Conservation (phyloP, 1,140 invertebrate species). For the Limonius californicus region DNA sequence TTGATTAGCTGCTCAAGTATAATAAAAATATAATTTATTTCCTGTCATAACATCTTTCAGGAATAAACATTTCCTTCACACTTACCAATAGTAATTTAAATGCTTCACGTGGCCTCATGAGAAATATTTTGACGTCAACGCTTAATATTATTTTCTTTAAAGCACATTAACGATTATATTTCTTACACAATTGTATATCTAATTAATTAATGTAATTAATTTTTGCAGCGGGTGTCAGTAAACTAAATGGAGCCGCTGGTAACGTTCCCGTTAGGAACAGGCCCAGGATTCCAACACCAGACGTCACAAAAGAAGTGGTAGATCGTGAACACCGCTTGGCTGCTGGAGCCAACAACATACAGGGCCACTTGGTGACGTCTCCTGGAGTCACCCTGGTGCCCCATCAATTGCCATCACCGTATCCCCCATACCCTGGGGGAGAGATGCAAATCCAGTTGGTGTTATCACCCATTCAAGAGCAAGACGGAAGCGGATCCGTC, state of each 20-base stretch:
- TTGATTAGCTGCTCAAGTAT: too few relatives aligned
- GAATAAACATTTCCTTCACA: too few relatives aligned
- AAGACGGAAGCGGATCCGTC: constrained; percentile 61
- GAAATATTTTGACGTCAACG: too few relatives aligned
- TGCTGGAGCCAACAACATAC: constrained; percentile 22
- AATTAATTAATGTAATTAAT: too few relatives aligned
- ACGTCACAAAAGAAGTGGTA: constrained; percentile 72
- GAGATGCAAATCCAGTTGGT: constrained; percentile 73
- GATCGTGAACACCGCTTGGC: constrained; percentile 62
- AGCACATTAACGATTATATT: too few relatives aligned
- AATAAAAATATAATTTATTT: too few relatives aligned
- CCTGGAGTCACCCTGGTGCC: constrained; percentile 61
- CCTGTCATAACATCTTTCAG: too few relatives aligned
- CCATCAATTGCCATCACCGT: constrained; percentile 52
- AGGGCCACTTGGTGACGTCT: constrained; percentile 27
- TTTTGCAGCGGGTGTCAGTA: too few relatives aligned
- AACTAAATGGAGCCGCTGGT: constrained; percentile 61
- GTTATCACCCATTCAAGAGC: constrained; percentile 72
- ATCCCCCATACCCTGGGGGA: constrained; percentile 47
- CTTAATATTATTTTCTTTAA: too few relatives aligned
- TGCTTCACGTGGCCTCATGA: too few relatives aligned
- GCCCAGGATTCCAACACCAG: constrained; percentile 80
- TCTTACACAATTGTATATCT: too few relatives aligned
- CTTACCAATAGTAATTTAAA: too few relatives aligned
- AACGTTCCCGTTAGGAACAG: constrained; percentile 67